Evolutionary conservation across 1,140 invertebrate species (phyloP), one percentile per base, ranked within the genome.

Genomic region (Panulirus ornatus): DNA sequence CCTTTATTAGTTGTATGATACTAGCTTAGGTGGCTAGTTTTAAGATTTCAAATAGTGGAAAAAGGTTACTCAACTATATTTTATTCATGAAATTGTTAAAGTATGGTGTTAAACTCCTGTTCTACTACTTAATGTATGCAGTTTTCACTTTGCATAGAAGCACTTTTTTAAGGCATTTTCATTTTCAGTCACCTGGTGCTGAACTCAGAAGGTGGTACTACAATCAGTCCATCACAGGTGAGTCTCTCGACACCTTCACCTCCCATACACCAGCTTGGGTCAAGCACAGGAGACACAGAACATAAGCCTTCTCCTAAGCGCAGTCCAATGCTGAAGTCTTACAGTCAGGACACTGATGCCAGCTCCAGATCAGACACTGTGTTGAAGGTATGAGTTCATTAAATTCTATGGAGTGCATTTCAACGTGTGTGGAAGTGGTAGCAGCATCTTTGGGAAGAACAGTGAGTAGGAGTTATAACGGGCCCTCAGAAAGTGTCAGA

Each of bases 311-410:
- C 84, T 63, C 73, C 73, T 78, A 78, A 63, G 70, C 84, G 84
- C 84, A 87, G 84, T 78, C 84, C 84, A n/a, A 87, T 87, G 84
- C 75, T 87, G 30, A 87, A 87, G 84, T 87, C 84, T 22, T 87
- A 51, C 71, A 87, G 84, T 87, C 84, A 87, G 84, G 84, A 87
- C 75, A 58, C 54, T 63, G 54, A 54, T 63, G 54, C 34, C 22
- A 42, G 34, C 84, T 30, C 27, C 75, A 86, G 36, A 54, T 51
- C 71, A 44, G 51, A 40, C 36, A 44, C 36, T n/a, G 38, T 27
- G 75, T 87, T 40, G 8, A 87, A 87, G 84, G 84, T 87, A 87
- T 42, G 83, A 84, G 36, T n/a, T 70, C 58, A 36, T 38, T 44
- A 40, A 79, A 16, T 34, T 36, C 54, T n/a, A 36, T 34, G n/a